phyloP scores from a whole-genome alignment of 2,113 vertebrate genomes.

The Hystrix brachyura region DNA sequence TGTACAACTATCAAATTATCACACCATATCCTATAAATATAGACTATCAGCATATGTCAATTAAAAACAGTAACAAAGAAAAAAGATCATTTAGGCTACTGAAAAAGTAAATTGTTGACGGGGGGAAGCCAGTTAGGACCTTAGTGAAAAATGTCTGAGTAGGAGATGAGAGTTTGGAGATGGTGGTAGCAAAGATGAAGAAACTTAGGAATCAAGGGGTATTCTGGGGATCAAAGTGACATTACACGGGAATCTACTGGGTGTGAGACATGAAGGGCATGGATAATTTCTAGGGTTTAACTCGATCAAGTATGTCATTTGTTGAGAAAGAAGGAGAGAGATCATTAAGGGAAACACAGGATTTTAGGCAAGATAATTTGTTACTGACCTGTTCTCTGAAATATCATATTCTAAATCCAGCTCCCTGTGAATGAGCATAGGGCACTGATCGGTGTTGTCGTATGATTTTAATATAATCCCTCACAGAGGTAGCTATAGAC shows the following conservation, averaged over 20 bases:
- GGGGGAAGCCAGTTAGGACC: background rate
- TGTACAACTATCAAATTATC: background rate
- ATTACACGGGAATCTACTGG: background rate
- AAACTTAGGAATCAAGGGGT: background rate
- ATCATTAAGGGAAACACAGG: background rate
- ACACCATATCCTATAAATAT: background rate
- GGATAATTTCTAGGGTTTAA: background rate
- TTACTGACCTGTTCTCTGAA: background rate
- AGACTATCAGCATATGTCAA: background rate
- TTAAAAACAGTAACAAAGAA: background rate
- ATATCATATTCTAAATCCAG: background rate
- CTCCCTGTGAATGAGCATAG: background rate
- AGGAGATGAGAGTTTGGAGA: background rate
- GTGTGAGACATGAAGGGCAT: background rate
- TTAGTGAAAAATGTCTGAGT: background rate
- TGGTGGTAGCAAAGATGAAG: background rate
- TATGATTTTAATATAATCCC: background rate
- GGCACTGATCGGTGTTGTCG: background rate
- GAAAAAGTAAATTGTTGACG: background rate
- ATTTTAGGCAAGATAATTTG: background rate
- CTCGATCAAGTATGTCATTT: background rate
- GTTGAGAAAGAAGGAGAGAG: background rate
- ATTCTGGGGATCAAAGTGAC: background rate
- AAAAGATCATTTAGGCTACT: background rate
- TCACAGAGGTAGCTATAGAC: background rate